Evolutionary conservation across 2,888 invertebrate species (phyloP), one percentile per base, ranked within the genome.

Genomic region (Drosophila rubida): DNA sequence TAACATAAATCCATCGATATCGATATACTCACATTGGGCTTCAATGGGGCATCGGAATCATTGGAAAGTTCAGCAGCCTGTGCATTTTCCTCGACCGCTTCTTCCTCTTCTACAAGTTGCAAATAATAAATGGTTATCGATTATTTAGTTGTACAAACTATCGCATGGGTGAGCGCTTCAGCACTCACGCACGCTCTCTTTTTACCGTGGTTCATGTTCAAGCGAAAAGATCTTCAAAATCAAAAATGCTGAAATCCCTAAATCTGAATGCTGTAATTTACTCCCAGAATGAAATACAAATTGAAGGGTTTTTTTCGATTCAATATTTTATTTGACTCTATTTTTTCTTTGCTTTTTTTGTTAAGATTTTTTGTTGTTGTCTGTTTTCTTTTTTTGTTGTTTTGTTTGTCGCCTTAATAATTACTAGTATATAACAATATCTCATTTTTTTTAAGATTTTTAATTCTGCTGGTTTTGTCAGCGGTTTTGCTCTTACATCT

Each of bases 11-110:
- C 0, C 6, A 8, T 16, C 1, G 0, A 6, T 13, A 14, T 13
- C 4, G 19, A 30, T 25, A 13, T 57, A 89, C 90, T 91, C 73
- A 91, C 91, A 71, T 89, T 91, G 19, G 91, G 90, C 64, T 92
- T 92, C 49, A 92, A 73, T 14, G 91, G 91, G 11, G 91, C 91
- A 87, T 92, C 91, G 25, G 91, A 92, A 70, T 92, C 91, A 73
- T 90, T 91, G 5, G 91, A 92, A 14, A 90, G 74, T 72, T 91
- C 91, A 6, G 91, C 91, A 37, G 87, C 89, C 64, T 90, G 89
- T 7, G 89, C 90, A 37, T 87, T 85, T 46, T 91, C 91, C 58
- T 92, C 91, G 30, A 82, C 84, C 7, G 88, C 90, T 50, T 91
- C 91, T 68, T 91, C 91, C 69, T 91, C 91, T 82, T 91, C 91